These are phyloP conservation scores for Antedon mediterranea DNA, from an alignment of 53 echinoderm and acorn worm species.

Conservation along the genomic window DNA sequence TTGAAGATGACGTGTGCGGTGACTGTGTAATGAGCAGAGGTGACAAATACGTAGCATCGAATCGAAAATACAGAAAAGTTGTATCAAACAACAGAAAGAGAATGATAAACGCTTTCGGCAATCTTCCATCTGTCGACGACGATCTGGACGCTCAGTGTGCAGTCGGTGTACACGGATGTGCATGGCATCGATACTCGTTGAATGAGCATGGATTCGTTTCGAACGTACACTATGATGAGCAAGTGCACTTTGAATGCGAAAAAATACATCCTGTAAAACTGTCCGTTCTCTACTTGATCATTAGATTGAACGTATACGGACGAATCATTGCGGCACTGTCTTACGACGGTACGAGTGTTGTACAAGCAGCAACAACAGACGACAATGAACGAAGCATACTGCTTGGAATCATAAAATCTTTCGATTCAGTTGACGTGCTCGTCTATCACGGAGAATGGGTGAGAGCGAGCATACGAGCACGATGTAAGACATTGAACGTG, in stretches of 20 bases:
- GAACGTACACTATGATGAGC: neutral
- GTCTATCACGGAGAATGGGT: neutral
- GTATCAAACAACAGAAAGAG: neutral
- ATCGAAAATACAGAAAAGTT: neutral
- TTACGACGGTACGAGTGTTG: neutral
- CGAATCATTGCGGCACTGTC: neutral
- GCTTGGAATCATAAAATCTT: neutral
- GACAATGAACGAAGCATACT: neutral
- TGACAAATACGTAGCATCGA: neutral
- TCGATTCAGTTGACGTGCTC: neutral
- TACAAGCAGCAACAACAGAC: too few relatives aligned
- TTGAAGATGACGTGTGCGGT: neutral
- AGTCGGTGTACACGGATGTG: neutral
- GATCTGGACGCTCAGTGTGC: neutral
- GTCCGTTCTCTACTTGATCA: neutral
- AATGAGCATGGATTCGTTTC: neutral
- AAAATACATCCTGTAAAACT: neutral
- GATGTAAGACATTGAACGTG: too few relatives aligned
- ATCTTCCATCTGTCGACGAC: neutral
- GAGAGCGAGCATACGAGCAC: neutral
- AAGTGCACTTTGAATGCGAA: neutral
- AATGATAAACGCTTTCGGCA: neutral
- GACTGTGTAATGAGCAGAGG: neutral
- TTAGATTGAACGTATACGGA: neutral
- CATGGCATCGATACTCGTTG: neutral